phyloP scores from a whole-genome alignment of 2,888 invertebrate genomes.

The Druceiella hillmani region DNA sequence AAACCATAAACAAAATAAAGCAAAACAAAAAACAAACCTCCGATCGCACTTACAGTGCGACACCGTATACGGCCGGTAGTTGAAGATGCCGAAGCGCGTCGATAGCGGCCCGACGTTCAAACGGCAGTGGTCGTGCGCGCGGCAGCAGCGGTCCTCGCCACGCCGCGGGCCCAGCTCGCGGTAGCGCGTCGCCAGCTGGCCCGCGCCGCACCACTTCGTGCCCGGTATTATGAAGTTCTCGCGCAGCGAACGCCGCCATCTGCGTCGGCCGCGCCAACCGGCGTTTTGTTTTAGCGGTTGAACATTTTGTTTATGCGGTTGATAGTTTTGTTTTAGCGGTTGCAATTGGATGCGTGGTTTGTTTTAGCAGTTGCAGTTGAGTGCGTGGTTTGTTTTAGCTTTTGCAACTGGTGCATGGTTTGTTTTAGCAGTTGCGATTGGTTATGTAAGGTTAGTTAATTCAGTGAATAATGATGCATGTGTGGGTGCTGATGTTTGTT shows the following conservation, averaged over 20 bases:
- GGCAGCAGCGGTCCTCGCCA: constrained; percentile 64
- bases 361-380: no score
- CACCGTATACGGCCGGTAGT: constrained; percentile 65
- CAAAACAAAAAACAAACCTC: constrained; percentile 53
- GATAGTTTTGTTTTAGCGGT: no score
- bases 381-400: no score
- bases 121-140: constrained; percentile 68
- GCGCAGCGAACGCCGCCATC: constrained; percentile 43
- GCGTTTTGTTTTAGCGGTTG: no score
- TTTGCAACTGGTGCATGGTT: no score
- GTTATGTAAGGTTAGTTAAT: no score
- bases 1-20: constrained; percentile 20
- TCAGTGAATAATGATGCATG: no score
- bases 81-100: constrained; percentile 58
- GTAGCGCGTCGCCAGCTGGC: constrained; percentile 53
- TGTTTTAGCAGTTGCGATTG: no score
- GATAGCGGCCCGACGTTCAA: constrained; percentile 57
- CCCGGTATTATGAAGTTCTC: constrained; percentile 59
- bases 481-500: no score
- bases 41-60: constrained; percentile 74
- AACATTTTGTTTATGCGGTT: no score
- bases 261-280: constrained; percentile 32
- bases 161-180: constrained; percentile 52
- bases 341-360: no score
- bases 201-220: constrained; percentile 71